Percentiles rank a stretch among this genome's conserved stretches.
phyloP scores from a whole-genome alignment of 2,113 vertebrate genomes.

The Pantherophis guttatus region DNA sequence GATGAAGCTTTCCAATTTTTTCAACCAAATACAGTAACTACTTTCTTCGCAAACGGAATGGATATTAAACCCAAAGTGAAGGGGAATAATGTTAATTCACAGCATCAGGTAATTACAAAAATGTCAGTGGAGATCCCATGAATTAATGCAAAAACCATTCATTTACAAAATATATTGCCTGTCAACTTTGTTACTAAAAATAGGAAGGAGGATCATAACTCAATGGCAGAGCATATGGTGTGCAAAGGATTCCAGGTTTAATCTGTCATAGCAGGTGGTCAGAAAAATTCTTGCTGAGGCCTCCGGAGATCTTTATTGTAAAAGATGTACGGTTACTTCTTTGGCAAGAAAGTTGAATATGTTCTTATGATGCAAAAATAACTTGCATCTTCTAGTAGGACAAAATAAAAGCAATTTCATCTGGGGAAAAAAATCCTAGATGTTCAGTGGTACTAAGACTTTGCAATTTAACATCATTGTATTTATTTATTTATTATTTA shows the following conservation, averaged over 20 bases:
- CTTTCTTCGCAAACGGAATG: conserved; percentile 57
- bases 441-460: not conserved
- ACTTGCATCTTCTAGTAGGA: not conserved
- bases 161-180: not conserved
- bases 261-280: not conserved
- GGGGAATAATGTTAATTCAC: conserved; percentile 35
- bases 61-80: conserved; percentile 48
- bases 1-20: conserved; percentile 47
- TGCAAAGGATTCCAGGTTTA: not conserved
- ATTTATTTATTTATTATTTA: no score
- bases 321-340: not conserved
- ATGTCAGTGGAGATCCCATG: not conserved
- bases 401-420: not conserved
- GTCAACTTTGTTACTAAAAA: not conserved
- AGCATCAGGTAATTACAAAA: conserved; percentile 46
- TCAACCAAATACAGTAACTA: conserved; percentile 58
- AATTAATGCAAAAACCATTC: not conserved
- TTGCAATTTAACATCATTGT: not conserved
- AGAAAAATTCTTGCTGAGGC: not conserved
- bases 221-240: not conserved
- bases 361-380: not conserved
- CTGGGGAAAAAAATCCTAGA: not conserved
- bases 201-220: not conserved
- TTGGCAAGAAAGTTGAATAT: not conserved
- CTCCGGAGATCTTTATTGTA: not conserved